These are phyloP conservation scores for Tinamus guttatus DNA, from an alignment of 2,113 vertebrate genomes.

Conservation along the genomic window DNA sequence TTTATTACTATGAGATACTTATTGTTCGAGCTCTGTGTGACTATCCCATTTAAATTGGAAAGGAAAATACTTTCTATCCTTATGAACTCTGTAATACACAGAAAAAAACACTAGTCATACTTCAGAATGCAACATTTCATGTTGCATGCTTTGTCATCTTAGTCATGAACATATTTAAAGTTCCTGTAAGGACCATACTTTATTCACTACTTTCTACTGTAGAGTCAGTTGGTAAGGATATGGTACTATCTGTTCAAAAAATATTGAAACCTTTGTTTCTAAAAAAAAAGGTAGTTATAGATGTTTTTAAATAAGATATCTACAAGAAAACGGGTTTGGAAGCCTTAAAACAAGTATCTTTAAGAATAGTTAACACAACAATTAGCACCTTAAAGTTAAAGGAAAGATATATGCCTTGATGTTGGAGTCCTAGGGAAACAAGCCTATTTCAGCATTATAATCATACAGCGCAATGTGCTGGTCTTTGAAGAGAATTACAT, in stretches of 20 bases:
- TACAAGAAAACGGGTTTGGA: background rate
- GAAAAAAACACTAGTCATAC: background rate
- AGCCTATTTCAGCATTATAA: background rate
- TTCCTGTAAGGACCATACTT: background rate
- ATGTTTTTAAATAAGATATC: background rate
- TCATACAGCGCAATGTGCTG: background rate
- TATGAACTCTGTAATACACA: background rate
- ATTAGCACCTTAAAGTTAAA: background rate
- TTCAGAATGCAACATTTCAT: background rate
- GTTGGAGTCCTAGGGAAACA: background rate
- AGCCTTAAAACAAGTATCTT: background rate
- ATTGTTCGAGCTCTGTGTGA: background rate
- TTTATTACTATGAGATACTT: slow-evolving; percentile 18
- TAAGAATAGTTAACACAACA: background rate
- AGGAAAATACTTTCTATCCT: background rate
- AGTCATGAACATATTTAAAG: background rate
- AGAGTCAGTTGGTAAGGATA: background rate
- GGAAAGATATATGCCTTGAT: background rate
- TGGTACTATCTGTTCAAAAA: background rate
- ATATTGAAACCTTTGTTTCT: background rate
- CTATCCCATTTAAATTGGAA: background rate
- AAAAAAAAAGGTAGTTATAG: background rate
- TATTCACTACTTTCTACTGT: background rate
- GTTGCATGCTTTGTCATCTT: background rate
- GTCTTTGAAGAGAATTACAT: background rate